Evolutionary conservation across 1,140 invertebrate species (phyloP).

Genomic region (Pteromalus puparum): DNA sequence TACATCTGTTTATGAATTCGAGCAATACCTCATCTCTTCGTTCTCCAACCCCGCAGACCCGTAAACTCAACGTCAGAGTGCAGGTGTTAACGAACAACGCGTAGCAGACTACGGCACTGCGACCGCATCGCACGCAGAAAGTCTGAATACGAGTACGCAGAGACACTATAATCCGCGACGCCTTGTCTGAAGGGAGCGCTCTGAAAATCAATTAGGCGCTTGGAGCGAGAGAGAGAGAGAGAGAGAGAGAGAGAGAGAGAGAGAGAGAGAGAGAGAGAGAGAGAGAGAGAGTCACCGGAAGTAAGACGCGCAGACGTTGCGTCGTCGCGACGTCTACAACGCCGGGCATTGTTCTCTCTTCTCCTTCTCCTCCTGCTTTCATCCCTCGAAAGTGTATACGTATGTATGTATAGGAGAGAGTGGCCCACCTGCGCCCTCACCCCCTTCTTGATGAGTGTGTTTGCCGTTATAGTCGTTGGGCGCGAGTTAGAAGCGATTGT

Average conservation of each 20-base stretch:
- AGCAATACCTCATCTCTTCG: no score
- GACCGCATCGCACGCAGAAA: background rate
- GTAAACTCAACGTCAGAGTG: no score
- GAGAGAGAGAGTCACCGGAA: slow-evolving; percentile 60
- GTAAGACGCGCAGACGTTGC: slow-evolving; percentile 61
- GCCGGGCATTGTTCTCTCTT: slow-evolving; percentile 61
- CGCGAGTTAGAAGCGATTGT: no score
- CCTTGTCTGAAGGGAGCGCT: slow-evolving; percentile 22
- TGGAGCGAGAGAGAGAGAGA: no score
- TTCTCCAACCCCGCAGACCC: no score
- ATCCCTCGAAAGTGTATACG: background rate
- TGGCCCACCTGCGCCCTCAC: background rate
- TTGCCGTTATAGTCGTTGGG: no score
- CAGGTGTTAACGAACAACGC: no score
- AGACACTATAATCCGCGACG: slow-evolving; percentile 17
- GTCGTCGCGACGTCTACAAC: slow-evolving; percentile 53
- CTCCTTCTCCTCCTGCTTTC: background rate
- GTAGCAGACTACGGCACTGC: no score
- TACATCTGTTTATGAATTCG: no score
- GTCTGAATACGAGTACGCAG: background rate
- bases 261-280: no score
- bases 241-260: slow-evolving; percentile 38
- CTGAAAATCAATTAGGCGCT: slow-evolving; percentile 66
- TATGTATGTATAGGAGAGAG: background rate
- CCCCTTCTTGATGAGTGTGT: background rate